Evolutionary conservation across 2,888 invertebrate genomes (phyloP), one percentile per base, ranked within the genome.

Genomic region (Conops quadrifasciatus): DNA sequence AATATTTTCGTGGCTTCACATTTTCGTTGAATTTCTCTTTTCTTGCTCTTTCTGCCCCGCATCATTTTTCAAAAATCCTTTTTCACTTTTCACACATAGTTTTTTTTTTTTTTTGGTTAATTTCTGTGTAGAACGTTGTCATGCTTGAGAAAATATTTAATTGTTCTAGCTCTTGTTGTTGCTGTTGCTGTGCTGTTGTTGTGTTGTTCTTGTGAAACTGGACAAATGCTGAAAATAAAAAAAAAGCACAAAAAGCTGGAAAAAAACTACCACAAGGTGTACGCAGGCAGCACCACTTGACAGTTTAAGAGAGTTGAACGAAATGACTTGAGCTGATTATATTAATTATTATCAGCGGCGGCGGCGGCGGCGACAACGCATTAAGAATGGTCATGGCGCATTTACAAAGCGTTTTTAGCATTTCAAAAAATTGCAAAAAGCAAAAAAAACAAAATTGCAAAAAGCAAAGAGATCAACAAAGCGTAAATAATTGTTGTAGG

Each of bases 131-230:
- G 68, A 73, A 71, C 74, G 76, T 76, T 76, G 76, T 76, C 76
- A 76, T 70, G 76, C 73, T 75, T 73, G 76, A 75, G 72, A 69
- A 72, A 58, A 58, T 62, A 67, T 72, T 72, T 75, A 77, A 77
- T 75, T 75, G 75, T 73, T 74, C 63, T 26, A 75, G 75, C 73
- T 73, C 63, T 26, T 73, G 73, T 76, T 73, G 74, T 71, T 67
- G 73, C 56, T 36, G 30, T 66, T 66, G 36, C 9, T 66, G 53
- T 66, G 58, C 43, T 21, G 36, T 45, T n/a, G 67, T 19, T 9
- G 15, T 2, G 58, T 16, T 53, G 13, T 19, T 16, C 49, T 19
- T n/a, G n/a, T n/a, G n/a, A n/a, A n/a, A n/a, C n/a, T n/a, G n/a
- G n/a, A n/a, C n/a, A n/a, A n/a, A n/a, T n/a, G n/a, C n/a, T n/a